phyloP scores from a whole-genome alignment of 1,140 invertebrate genomes.

The Ridgeia piscesae region DNA sequence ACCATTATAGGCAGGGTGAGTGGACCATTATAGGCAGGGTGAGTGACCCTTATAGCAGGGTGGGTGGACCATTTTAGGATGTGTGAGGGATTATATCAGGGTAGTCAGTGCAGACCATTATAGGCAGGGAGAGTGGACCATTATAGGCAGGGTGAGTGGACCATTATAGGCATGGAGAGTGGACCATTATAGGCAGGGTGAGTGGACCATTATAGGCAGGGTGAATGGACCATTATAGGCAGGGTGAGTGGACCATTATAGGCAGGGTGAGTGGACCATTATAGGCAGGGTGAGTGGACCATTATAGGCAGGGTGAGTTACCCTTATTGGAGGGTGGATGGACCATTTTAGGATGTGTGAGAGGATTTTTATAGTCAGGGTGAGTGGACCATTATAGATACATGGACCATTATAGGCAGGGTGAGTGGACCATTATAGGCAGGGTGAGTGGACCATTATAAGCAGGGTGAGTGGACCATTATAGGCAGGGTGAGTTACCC shows the following conservation, averaged over 20 bases:
- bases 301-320: slow-evolving; percentile 38
- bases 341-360: not conserved
- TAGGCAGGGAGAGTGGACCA: not conserved
- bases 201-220: not conserved
- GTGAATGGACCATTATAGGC: too few relatives aligned
- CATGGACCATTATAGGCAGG: not conserved
- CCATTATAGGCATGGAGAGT: not conserved
- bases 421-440: not conserved
- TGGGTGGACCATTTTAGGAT: not conserved
- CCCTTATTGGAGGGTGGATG: not conserved
- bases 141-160: not conserved
- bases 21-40: not conserved
- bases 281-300: slow-evolving; percentile 54
- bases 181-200: not conserved
- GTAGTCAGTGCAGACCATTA: not conserved
- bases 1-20: not conserved
- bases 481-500: not conserved
- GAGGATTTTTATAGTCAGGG: too few relatives aligned
- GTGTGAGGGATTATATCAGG: not conserved
- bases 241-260: too few relatives aligned
- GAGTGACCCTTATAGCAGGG: not conserved
- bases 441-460: not conserved
- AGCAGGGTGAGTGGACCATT: not conserved
- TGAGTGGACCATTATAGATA: not conserved
- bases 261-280: too few relatives aligned